phyloP scores from a whole-genome alignment of 35 echinoderm and acorn worm species.

The Hemicentrotus pulcherrimus region DNA sequence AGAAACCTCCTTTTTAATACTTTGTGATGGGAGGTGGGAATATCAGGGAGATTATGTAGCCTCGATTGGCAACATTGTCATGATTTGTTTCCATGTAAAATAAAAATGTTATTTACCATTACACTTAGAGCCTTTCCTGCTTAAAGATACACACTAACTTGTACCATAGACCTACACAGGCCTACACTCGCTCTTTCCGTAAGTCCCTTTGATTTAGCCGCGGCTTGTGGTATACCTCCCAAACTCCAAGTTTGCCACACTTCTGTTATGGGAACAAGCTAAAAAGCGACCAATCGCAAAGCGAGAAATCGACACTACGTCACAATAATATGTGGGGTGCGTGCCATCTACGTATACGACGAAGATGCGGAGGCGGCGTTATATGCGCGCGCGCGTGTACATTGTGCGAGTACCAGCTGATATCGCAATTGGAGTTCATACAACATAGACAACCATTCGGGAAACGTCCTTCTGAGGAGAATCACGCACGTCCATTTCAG shows the following conservation, averaged over 20 bases:
- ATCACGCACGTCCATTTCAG: background rate
- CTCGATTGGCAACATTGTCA: too few species aligned
- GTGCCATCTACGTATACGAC: background rate
- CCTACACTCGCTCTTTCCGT: background rate
- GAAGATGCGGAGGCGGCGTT: background rate
- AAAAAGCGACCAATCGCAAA: background rate
- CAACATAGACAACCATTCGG: background rate
- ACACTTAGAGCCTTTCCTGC: too few species aligned
- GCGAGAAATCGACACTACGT: background rate
- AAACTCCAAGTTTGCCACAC: background rate
- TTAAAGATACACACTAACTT: too few species aligned
- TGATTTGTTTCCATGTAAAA: too few species aligned
- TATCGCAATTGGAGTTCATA: background rate
- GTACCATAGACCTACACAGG: too few species aligned
- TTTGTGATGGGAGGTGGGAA: too few species aligned
- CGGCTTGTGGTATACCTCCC: background rate
- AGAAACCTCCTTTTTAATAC: too few species aligned
- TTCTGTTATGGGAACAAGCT: constrained; percentile 33
- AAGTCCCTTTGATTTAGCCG: background rate
- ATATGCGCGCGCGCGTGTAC: too few species aligned
- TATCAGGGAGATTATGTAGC: too few species aligned
- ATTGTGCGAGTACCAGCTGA: background rate
- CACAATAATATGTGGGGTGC: background rate
- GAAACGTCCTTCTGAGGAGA: background rate
- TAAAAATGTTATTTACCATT: too few species aligned